These are phyloP conservation scores for Callospermophilus lateralis DNA, from an alignment of 2,113 vertebrate genomes.

Conservation along the genomic window DNA sequence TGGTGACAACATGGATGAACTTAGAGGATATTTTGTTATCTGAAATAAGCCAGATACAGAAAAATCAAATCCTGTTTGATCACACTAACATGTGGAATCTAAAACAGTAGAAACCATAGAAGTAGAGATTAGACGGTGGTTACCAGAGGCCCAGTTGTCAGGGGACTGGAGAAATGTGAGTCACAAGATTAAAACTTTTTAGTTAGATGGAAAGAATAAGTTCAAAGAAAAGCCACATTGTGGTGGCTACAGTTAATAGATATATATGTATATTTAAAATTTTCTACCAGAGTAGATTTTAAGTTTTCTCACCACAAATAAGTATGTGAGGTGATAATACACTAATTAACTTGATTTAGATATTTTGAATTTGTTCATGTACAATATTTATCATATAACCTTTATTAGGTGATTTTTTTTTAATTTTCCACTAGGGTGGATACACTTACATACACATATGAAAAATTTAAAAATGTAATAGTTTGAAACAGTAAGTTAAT, in stretches of 20 bases:
- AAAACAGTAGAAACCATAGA: not conserved
- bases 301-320: not conserved
- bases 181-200: not conserved
- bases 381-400: not conserved
- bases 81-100: not conserved
- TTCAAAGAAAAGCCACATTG: not conserved
- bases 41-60: not conserved
- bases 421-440: not conserved
- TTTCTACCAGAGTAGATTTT: not conserved
- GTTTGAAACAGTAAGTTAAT: not conserved
- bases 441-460: not conserved
- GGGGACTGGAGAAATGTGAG: no score
- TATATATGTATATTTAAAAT: not conserved
- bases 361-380: not conserved
- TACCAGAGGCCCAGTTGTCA: fast-evolving
- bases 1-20: not conserved
- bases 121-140: not conserved
- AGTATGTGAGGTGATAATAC: no score
- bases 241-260: not conserved
- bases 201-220: not conserved
- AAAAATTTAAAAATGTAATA: not conserved
- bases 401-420: not conserved
- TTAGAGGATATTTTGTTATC: not conserved
- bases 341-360: not conserved
- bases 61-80: not conserved